Evolutionary conservation across 2,797 vertebrate species (phyloP).

Genomic region (Heteromormyrus szaboi): DNA sequence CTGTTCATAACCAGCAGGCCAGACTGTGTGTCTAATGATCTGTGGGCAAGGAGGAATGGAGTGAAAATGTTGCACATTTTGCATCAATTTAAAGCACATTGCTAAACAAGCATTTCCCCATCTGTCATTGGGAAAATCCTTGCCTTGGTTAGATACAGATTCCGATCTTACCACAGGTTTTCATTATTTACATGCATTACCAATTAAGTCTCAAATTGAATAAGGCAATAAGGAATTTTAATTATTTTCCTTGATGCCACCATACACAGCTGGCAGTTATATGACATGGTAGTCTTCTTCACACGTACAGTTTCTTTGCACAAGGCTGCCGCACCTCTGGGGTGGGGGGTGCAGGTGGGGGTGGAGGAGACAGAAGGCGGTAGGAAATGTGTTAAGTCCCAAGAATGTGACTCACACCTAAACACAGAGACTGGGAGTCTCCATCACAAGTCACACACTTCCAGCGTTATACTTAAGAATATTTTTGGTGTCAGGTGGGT

Average conservation of each 20-base stretch:
- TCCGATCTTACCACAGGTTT: background rate
- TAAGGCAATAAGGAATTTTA: background rate
- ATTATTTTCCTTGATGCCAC: background rate
- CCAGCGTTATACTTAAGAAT: background rate
- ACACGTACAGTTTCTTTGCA: background rate
- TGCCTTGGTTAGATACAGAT: background rate
- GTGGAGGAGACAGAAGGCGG: background rate
- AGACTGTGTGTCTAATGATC: background rate
- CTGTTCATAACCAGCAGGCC: background rate
- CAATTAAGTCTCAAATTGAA: background rate
- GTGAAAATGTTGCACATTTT: background rate
- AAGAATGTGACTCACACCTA: background rate
- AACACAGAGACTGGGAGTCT: background rate
- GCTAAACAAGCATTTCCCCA: background rate
- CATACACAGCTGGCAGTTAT: background rate
- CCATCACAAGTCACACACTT: background rate
- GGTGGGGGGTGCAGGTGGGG: background rate
- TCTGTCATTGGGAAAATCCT: background rate
- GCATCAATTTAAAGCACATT: background rate
- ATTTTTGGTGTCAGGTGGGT: background rate
- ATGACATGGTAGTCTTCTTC: background rate
- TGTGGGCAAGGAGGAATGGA: background rate
- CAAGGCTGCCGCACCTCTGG: background rate
- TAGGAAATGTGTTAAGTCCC: background rate
- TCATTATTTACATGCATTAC: background rate